phyloP scores from a whole-genome alignment of 2,797 vertebrate species.

The Avahi laniger region DNA sequence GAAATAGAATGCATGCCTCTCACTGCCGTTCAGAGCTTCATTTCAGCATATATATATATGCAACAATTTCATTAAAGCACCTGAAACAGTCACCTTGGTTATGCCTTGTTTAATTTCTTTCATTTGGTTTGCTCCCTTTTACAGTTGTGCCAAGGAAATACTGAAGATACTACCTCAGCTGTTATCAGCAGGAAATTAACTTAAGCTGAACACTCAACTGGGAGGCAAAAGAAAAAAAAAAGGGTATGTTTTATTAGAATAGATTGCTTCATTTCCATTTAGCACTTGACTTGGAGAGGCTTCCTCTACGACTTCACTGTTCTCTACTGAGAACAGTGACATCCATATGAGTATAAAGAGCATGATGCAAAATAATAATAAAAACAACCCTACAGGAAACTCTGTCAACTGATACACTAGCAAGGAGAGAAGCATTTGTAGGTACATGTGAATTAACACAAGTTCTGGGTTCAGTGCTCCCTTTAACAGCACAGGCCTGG shows the following conservation, averaged over 20 bases:
- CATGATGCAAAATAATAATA: background rate
- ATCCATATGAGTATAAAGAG: background rate
- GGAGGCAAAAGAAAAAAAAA: slow-evolving; percentile 46
- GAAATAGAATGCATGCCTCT: background rate
- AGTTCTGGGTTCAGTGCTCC: background rate
- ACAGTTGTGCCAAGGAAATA: slow-evolving; percentile 2
- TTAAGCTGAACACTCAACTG: slow-evolving; percentile 31
- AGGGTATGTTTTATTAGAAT: background rate
- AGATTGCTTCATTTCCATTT: slow-evolving; percentile 35
- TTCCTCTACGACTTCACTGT: background rate
- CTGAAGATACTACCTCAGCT: slow-evolving; percentile 29
- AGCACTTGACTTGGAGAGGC: background rate
- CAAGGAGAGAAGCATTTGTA: background rate
- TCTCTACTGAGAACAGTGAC: background rate
- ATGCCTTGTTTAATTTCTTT: slow-evolving; percentile 74
- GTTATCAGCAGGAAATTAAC: slow-evolving; percentile 59
- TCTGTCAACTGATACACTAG: background rate
- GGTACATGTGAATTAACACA: background rate
- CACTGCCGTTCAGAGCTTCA: background rate
- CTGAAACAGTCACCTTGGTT: slow-evolving; percentile 24
- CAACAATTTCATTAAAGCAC: slow-evolving; percentile 43
- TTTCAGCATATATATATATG: background rate
- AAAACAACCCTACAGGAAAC: background rate
- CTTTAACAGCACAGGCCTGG: background rate
- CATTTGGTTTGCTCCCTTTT: slow-evolving; percentile 57